A percentile compares a stretch with the other conserved stretches of the same genome.
phyloP scores from a whole-genome alignment of 64 coral and sea anemone species.

The Acropora yongei region DNA sequence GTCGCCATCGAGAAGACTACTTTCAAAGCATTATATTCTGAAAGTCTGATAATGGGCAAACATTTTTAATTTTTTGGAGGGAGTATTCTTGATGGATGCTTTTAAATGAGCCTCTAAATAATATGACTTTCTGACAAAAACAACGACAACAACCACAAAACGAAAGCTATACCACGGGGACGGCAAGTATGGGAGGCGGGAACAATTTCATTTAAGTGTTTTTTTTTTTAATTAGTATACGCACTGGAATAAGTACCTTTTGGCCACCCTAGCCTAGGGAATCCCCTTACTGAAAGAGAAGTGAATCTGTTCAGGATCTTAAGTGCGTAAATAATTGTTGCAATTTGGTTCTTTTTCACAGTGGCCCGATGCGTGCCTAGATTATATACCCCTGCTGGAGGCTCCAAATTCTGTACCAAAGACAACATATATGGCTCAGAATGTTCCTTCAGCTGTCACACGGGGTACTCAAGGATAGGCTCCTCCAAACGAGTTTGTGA shows the following conservation, averaged over 20 bases:
- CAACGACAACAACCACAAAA: neutral
- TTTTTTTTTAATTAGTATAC: neutral
- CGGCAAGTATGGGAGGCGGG: neutral
- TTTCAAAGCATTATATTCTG: neutral
- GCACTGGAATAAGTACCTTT: neutral
- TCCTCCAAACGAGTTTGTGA: conserved; percentile 52
- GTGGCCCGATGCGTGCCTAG: conserved; percentile 36
- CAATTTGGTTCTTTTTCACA: neutral
- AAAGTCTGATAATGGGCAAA: neutral
- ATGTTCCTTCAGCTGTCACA: conserved; percentile 53
- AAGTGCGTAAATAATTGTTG: neutral
- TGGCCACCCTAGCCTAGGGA: neutral
- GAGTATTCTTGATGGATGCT: neutral
- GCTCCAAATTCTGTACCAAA: conserved; percentile 13
- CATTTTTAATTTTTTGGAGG: neutral
- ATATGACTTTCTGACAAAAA: neutral
- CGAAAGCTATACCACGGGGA: neutral
- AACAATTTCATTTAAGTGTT: neutral
- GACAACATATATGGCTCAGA: conserved; percentile 69
- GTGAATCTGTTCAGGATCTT: neutral
- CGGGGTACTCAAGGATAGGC: conserved; percentile 38
- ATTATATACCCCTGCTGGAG: conserved; percentile 45
- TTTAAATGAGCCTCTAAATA: neutral
- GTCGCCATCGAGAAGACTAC: neutral
- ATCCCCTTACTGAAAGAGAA: neutral